Conservation (phyloP, 2,113 vertebrate species). For the Nestor notabilis region DNA sequence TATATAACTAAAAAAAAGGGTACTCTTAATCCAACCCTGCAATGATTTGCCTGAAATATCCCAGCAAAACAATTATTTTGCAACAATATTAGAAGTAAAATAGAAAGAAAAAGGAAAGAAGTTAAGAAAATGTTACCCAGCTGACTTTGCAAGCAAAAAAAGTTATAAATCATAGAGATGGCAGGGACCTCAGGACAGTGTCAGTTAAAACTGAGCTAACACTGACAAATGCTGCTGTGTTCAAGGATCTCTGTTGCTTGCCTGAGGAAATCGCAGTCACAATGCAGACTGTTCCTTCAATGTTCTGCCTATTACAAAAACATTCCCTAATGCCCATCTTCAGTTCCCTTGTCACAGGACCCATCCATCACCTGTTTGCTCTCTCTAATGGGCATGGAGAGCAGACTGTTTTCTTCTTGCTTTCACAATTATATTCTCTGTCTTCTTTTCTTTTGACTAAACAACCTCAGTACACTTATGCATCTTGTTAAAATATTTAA, state of each 20-base stretch:
- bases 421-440: background rate
- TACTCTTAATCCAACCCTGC: background rate
- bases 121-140: background rate
- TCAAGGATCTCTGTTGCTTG: background rate
- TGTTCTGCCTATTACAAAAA: background rate
- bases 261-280: background rate
- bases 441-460: background rate
- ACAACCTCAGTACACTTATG: rapidly evolving
- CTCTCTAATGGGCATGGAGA: background rate
- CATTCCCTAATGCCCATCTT: background rate
- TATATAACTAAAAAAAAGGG: background rate
- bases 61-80: background rate
- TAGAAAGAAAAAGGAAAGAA: background rate
- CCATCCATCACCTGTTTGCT: background rate
- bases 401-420: background rate
- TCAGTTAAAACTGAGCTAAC: background rate
- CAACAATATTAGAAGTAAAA: background rate
- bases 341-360: background rate
- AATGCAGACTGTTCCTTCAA: background rate
- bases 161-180: background rate
- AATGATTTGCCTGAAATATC: background rate
- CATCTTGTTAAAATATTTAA: background rate
- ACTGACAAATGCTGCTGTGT: background rate
- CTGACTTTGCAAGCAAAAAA: background rate
- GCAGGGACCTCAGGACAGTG: background rate